Base-by-base conservation (phyloP, 2,888 invertebrate species). In the Neocrepidodera transversa region DNA sequence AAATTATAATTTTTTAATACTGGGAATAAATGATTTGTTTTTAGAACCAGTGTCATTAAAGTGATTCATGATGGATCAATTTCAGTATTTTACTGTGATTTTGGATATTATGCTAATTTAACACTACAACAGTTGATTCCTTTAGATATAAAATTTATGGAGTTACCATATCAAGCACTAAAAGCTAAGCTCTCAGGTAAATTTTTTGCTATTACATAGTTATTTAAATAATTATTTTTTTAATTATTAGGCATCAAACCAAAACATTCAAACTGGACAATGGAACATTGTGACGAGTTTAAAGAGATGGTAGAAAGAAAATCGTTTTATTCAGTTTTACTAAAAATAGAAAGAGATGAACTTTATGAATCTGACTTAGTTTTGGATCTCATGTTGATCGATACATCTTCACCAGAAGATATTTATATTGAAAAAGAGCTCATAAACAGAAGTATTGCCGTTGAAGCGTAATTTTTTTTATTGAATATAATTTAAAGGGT, bases 261-360 rank as follows among this genome's bases (percentile, higher is more conserved):
- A 36, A 78, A 73, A 17, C 77, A 81, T 59, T 76, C 76, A 16
- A 82, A 90, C 77, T 91, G 90, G 90, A 82, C 86, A 0, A 85
- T 88, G 66, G 87, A 89, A 68, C 91, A 91, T 77, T 90, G 90
- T 70, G 79, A 89, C 50, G 80, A 85, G 59, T 93, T 93, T 75
- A 87, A 89, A 70, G 82, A 88, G 66, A 73, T 92, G 62, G 88
- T 90, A 4, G 85, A 87, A 28, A 85, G 87, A 28, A 86, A 87
- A 69, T 82, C 85, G 50, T 90, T 92, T 64, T 89, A 89, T 10
- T 88, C 90, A 0, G 76, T 87, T 45, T 83, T 92, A 49, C 83
- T 84, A 63, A 83, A 86, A 14, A 83, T 87, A 6, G 84, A 84
- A 56, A 81, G 81, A 38, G 89, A 90, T 69, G 83, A 85, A 14